Conservation (phyloP, 2,888 invertebrate species). For the Sarcophaga variegata region DNA sequence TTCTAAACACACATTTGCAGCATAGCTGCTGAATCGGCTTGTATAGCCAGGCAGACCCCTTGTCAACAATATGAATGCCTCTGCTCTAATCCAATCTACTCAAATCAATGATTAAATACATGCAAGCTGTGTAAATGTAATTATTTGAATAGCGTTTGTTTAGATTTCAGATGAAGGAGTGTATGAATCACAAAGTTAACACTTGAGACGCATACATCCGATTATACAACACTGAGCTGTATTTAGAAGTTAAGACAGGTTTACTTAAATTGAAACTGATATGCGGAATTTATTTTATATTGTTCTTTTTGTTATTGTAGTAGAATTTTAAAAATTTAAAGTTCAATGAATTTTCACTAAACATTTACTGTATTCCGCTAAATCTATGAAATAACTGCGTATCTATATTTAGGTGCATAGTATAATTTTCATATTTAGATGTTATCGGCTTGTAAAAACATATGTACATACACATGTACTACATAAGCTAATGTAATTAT, state of each 20-base stretch:
- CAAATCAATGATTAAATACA: no score
- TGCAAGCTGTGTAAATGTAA: no score
- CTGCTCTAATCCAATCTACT: no score
- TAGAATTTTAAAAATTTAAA: slow-evolving; percentile 12
- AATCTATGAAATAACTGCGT: no score
- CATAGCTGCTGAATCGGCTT: no score
- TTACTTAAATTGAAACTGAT: slow-evolving; percentile 13
- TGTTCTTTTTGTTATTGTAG: slow-evolving; percentile 13
- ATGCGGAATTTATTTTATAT: slow-evolving; percentile 12
- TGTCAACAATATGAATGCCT: no score
- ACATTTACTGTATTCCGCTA: background rate
- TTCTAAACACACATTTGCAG: background rate
- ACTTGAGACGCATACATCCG: background rate
- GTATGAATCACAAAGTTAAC: background rate
- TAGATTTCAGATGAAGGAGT: no score
- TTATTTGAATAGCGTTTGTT: no score
- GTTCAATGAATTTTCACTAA: slow-evolving; percentile 36
- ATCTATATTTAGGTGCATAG: no score
- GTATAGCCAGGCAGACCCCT: no score
- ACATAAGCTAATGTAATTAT: background rate
- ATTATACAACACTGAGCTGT: background rate
- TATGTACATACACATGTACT: background rate
- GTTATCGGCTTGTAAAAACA: background rate
- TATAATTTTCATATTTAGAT: no score
- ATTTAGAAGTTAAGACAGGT: background rate